Conservation (phyloP, 2,797 vertebrate genomes). For the Sphenopsis melanotis region DNA sequence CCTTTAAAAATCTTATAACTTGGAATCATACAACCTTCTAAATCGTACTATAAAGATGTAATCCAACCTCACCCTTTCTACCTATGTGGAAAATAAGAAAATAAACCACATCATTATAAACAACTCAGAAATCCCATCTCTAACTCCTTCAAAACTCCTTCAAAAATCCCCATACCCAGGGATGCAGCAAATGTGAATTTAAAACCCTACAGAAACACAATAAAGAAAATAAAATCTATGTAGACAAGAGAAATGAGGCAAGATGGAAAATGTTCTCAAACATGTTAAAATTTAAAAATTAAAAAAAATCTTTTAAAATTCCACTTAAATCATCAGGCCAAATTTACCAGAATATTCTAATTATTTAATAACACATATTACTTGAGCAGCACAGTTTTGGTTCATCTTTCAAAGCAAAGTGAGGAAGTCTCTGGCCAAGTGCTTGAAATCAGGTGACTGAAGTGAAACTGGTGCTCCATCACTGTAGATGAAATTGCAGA, state of each 20-base stretch:
- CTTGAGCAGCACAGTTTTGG: background rate
- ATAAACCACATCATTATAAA: background rate
- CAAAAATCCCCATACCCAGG: background rate
- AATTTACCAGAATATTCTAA: background rate
- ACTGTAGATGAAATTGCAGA: background rate
- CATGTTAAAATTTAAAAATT: background rate
- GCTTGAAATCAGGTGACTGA: background rate
- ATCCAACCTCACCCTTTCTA: background rate
- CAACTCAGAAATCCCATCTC: background rate
- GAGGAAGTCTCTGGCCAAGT: background rate
- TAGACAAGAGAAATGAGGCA: background rate
- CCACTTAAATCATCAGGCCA: background rate
- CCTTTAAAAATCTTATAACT: background rate
- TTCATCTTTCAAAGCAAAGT: background rate
- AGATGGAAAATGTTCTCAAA: background rate
- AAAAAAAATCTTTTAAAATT: background rate
- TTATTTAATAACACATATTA: accelerated
- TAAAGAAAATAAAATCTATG: background rate
- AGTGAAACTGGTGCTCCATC: background rate
- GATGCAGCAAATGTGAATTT: background rate
- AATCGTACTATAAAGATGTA: background rate
- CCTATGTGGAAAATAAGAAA: background rate
- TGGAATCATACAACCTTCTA: background rate
- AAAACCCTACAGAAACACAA: background rate
- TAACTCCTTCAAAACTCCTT: background rate